These are phyloP conservation scores for Cliona cf. orientalis DNA, from an alignment of 37 sponge, comb jelly and placozoan genomes.

Conservation along the genomic window DNA sequence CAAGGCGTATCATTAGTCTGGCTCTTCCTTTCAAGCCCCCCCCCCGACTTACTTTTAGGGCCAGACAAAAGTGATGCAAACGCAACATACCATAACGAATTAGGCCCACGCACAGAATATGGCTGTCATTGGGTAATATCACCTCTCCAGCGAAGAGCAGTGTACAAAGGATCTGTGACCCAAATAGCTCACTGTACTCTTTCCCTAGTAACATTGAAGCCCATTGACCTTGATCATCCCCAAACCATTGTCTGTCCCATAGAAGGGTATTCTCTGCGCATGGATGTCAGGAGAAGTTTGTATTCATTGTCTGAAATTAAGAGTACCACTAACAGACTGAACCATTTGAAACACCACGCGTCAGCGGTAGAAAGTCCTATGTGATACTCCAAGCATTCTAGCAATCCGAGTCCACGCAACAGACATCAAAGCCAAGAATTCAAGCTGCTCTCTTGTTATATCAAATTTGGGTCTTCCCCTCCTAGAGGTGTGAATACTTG, in stretches of 20 bases:
- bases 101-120: slow-evolving; percentile 70
- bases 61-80: too few species aligned
- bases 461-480: slow-evolving; percentile 31
- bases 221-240: slow-evolving; percentile 28
- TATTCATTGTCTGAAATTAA: slow-evolving; percentile 8
- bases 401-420: slow-evolving; percentile 61
- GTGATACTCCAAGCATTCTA: slow-evolving; percentile 33
- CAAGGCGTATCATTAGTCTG: too few species aligned
- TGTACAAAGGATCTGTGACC: slow-evolving; percentile 3
- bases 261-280: slow-evolving; percentile 21
- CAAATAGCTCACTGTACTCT: neutral
- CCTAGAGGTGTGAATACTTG: neutral
- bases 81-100: slow-evolving; percentile 81
- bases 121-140: slow-evolving; percentile 21
- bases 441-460: slow-evolving; percentile 19
- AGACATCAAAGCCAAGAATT: slow-evolving; percentile 35
- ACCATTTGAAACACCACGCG: slow-evolving; percentile 22
- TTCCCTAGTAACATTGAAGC: slow-evolving; percentile 1
- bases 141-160: slow-evolving; percentile 37
- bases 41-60: too few species aligned
- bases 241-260: slow-evolving; percentile 48
- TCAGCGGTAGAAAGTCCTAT: slow-evolving; percentile 47
- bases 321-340: neutral
- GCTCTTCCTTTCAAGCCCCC: too few species aligned
- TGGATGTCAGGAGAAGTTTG: neutral